Conservation (phyloP, 2,888 invertebrate genomes). For the Netelia virgata region DNA sequence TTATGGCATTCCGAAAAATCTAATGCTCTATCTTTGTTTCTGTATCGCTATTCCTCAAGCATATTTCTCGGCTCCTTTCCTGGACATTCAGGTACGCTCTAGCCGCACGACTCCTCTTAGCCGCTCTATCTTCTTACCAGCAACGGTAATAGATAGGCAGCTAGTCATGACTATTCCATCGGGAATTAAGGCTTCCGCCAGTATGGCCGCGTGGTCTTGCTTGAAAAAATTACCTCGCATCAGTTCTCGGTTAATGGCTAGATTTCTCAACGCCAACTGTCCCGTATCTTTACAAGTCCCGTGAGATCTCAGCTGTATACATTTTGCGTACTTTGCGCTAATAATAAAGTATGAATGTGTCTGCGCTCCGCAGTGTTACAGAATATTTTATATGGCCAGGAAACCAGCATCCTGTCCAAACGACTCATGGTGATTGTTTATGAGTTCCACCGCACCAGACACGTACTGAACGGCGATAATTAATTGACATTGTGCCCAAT, state of each 20-base stretch:
- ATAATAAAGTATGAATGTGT: neutral
- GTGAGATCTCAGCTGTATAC: neutral
- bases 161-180: conserved; percentile 21
- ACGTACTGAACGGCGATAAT: no score
- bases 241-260: conserved; percentile 46
- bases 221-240: conserved; percentile 44
- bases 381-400: neutral
- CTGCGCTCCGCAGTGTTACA: neutral
- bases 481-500: no score
- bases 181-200: conserved; percentile 27
- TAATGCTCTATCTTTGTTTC: neutral
- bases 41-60: neutral
- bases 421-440: no score
- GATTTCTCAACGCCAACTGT: conserved; percentile 39
- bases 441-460: no score
- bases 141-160: neutral
- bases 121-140: neutral
- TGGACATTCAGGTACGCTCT: conserved; percentile 3
- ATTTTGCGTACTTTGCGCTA: neutral
- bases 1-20: neutral
- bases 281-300: conserved; percentile 38
- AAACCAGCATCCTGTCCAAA: no score
- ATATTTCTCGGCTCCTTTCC: neutral
- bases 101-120: neutral
- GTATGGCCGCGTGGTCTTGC: neutral